Evolutionary conservation across 2,888 invertebrate genomes (phyloP).

Genomic region (Chirona hameri): DNA sequence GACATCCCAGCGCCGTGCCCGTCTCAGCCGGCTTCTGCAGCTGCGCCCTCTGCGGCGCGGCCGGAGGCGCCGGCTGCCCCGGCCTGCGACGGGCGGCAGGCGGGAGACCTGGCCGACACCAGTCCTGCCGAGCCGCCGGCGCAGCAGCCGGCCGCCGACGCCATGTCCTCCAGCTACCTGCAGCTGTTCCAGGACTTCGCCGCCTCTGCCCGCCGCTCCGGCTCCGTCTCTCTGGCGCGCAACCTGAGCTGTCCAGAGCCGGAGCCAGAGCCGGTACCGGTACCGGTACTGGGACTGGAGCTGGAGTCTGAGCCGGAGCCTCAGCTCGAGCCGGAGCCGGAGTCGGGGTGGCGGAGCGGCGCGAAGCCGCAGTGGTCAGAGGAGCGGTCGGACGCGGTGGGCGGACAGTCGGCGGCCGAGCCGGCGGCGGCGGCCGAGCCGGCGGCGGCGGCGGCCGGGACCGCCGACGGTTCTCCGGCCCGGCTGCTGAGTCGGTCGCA

Average conservation of each 20-base stretch:
- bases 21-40: no score
- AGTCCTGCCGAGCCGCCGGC: background rate
- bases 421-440: no score
- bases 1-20: background rate
- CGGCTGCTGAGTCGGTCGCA: no score
- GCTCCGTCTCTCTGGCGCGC: slow-evolving; percentile 2
- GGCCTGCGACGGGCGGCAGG: no score
- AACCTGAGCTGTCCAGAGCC: slow-evolving; percentile 50
- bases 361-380: no score
- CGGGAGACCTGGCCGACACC: background rate
- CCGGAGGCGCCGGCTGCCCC: background rate
- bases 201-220: slow-evolving; percentile 24
- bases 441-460: no score
- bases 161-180: slow-evolving; percentile 1
- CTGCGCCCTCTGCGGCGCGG: background rate
- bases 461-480: background rate
- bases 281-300: background rate
- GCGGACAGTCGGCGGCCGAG: no score
- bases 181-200: background rate
- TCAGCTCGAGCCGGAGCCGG: background rate
- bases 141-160: background rate
- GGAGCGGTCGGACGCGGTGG: background rate
- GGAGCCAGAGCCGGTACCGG: background rate
- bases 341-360: no score
- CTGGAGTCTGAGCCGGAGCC: background rate